phyloP scores from a whole-genome alignment of 2,113 vertebrate genomes.

The Cyphomyrus discorhynchus region DNA sequence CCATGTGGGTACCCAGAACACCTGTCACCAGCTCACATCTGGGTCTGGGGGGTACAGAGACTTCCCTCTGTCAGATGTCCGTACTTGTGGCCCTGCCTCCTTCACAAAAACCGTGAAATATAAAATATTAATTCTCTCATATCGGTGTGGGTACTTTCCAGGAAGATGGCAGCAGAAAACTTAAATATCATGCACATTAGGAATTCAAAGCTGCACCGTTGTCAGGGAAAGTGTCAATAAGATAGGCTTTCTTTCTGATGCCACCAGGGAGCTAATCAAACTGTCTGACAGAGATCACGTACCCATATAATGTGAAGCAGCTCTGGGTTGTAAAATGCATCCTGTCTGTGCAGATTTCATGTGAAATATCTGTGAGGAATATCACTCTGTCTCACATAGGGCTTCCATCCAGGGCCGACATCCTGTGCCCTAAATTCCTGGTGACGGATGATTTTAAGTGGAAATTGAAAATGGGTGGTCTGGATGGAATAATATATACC shows the following conservation, averaged over 20 bases:
- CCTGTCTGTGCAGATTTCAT: neutral
- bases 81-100: neutral
- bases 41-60: neutral
- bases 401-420: neutral
- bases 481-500: neutral
- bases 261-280: neutral
- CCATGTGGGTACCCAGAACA: neutral
- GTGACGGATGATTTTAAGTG: neutral
- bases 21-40: neutral
- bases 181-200: constrained; percentile 1
- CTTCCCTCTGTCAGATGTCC: neutral
- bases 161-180: neutral
- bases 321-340: neutral
- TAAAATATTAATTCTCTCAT: neutral
- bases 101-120: neutral
- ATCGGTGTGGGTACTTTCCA: neutral
- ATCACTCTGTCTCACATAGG: neutral
- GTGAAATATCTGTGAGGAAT: neutral
- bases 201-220: neutral
- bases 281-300: neutral
- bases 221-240: neutral
- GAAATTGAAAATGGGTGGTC: neutral
- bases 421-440: neutral
- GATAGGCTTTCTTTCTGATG: neutral
- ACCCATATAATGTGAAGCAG: neutral